Evolutionary conservation across 2,888 invertebrate genomes (phyloP), one percentile per base, ranked within the genome.

Genomic region (Nemotelus pantherinus): DNA sequence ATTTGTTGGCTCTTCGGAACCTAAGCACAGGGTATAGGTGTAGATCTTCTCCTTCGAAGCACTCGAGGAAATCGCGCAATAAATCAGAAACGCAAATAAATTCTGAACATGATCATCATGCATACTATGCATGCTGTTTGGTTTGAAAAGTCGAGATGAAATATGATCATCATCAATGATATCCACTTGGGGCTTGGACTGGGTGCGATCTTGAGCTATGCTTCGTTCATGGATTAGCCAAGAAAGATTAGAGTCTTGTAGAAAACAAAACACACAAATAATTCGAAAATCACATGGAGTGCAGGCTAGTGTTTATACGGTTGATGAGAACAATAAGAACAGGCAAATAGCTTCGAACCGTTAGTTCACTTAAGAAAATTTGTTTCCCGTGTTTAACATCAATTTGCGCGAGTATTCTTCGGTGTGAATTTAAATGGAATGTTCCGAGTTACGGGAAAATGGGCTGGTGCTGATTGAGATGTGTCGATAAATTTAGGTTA

Each of bases 51-150:
- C 45, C 53, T 41, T 55, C 53, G 70, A 70, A 55, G 70, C 60
- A 43, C 25, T 50, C 43, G 63, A 60, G 63, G 74, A 74, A 74
- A 74, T 74, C 63, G 74, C 47, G 60, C 63, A 48, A 60, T 74
- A 74, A 74, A 74, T 74, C 74, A 74, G 63, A 60, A 74, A 74
- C 48, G 63, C 74, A 63, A 60, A 74, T 74, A 60, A 63, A 53
- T 70, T 47, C 55, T 43, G 9, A 50, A 7, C 6, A 7, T 50
- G 6, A 5, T 50, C 50, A 25, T 25, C 25, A 25, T 50, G 1
- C 9, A 9, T 5, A 5, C 50, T 5, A 9, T 5, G 65, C 45
- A 45, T 10, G n/a, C 44, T 44, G 9, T 58, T 4, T 58, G 58
- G n/a, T 10, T 25, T 9, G 25, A 25, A 7, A n/a, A 7, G 58